Evolutionary conservation across 2,113 vertebrate species (phyloP).

Genomic region (Microcebus griseorufus): DNA sequence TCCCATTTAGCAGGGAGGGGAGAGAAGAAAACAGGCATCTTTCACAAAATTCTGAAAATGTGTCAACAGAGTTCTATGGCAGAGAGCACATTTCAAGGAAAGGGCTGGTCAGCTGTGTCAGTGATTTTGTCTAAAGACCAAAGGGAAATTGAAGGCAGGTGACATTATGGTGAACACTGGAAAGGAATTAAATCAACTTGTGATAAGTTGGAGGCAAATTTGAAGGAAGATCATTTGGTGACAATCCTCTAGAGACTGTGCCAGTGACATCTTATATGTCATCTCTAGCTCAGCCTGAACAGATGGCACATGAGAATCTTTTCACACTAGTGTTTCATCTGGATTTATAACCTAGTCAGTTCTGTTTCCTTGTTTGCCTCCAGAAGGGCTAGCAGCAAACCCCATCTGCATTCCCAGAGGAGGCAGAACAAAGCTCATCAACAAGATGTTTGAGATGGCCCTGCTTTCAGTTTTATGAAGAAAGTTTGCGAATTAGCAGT

Average conservation of each 20-base stretch:
- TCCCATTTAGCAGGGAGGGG: neutral
- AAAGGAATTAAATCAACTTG: slow-evolving; percentile 11
- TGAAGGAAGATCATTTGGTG: slow-evolving; percentile 51
- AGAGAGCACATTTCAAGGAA: neutral
- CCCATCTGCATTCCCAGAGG: slow-evolving; percentile 40
- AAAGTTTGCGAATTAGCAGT: neutral
- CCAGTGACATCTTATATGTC: slow-evolving; percentile 60
- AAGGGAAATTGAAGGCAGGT: neutral
- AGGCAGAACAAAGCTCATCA: slow-evolving; percentile 45
- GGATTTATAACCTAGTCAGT: slow-evolving; percentile 57
- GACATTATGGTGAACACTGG: neutral
- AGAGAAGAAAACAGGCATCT: neutral
- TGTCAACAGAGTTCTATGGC: neutral
- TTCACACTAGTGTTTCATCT: slow-evolving; percentile 51
- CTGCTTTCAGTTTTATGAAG: slow-evolving; percentile 7
- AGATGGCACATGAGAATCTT: slow-evolving; percentile 61
- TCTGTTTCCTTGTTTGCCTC: slow-evolving; percentile 46
- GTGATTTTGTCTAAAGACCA: neutral
- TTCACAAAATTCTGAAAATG: neutral
- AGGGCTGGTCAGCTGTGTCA: neutral
- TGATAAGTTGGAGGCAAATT: slow-evolving; percentile 34
- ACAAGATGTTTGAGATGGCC: slow-evolving; percentile 7
- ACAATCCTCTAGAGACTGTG: slow-evolving; percentile 24
- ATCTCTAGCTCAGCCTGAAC: slow-evolving; percentile 53
- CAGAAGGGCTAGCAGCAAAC: slow-evolving; percentile 50